These are phyloP conservation scores for Sylvia atricapilla DNA, from an alignment of 2,113 vertebrate genomes.

Conservation along the genomic window DNA sequence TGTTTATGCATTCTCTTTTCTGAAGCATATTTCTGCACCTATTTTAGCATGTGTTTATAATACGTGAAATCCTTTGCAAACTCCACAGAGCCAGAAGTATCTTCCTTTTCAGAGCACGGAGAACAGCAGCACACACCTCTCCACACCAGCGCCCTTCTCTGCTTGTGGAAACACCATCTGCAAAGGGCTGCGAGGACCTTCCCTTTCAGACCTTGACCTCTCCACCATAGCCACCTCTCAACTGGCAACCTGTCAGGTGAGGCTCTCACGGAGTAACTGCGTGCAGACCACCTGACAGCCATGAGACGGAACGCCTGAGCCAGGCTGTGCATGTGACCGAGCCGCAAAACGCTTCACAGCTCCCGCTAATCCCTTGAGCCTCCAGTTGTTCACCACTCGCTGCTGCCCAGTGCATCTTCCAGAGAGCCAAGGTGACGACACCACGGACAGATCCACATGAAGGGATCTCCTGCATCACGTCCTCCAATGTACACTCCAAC, in stretches of 20 bases:
- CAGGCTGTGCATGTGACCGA: constrained; percentile 1
- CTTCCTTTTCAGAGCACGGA: background rate
- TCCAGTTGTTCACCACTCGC: background rate
- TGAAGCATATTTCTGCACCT: background rate
- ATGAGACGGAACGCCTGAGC: background rate
- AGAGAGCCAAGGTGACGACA: background rate
- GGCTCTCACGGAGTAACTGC: background rate
- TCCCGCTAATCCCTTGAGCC: constrained; percentile 30
- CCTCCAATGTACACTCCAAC: accelerated
- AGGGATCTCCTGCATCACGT: background rate
- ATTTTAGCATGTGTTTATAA: background rate
- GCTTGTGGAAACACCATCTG: background rate
- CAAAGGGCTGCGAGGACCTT: background rate
- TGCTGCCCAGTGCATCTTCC: background rate
- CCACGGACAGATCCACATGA: background rate
- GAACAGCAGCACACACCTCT: background rate
- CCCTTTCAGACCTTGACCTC: background rate
- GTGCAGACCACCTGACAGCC: background rate
- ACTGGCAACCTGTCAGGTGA: background rate
- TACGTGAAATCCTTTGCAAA: background rate
- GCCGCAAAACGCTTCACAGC: background rate
- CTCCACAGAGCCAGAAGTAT: background rate
- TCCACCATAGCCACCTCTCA: background rate
- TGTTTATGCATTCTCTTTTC: background rate
- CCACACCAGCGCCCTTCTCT: background rate